Evolutionary conservation across 2,797 vertebrate species (phyloP), one percentile per base, ranked within the genome.

Genomic region (Philypnodon macrostomus): DNA sequence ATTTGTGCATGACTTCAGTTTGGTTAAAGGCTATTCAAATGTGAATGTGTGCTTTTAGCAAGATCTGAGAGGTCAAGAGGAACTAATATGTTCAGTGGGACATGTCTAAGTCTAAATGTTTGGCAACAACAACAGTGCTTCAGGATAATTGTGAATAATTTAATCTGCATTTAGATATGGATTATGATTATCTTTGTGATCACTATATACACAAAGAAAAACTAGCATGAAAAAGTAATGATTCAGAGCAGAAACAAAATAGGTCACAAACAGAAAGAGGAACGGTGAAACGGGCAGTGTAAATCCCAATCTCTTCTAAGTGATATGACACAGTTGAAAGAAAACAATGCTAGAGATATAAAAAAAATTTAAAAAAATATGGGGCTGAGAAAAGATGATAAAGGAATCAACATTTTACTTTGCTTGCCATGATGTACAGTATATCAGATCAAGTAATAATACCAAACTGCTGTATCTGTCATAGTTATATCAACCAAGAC

Each of bases 1-100:
- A 45, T 60, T 42, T 31, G 34, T 65, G 64, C 53, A 40, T 64
- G 71, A 77, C 66, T 69, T 64, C 48, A 64, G 53, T 50, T 32
- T 68, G 65, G 64, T 63, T 73, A 34, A 59, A 42, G 58, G 68
- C 70, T 54, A 34, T 39, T 51, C 3, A 30, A 66, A 62, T 63
- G 42, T 23, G 53, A 48, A 49, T 11, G 40, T 52, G 63, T 58
- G 34, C 51, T 13, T 61, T 17, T 36, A 66, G 49, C 4, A 9
- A 67, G 58, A 67, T 63, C 27, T 51, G 39, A 73, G 57, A 69
- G 65, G 77, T 79, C 78, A 81, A 77, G 73, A 60, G 69, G 75
- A 83, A 84, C 53, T 75, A 85, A 79, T 61, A 15, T 4, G 13
- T 55, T 79, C 54, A 64, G 38, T 46, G 55, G 39, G 49, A 64